phyloP scores from a whole-genome alignment of 1,140 invertebrate genomes.

The Eciton burchellii region DNA sequence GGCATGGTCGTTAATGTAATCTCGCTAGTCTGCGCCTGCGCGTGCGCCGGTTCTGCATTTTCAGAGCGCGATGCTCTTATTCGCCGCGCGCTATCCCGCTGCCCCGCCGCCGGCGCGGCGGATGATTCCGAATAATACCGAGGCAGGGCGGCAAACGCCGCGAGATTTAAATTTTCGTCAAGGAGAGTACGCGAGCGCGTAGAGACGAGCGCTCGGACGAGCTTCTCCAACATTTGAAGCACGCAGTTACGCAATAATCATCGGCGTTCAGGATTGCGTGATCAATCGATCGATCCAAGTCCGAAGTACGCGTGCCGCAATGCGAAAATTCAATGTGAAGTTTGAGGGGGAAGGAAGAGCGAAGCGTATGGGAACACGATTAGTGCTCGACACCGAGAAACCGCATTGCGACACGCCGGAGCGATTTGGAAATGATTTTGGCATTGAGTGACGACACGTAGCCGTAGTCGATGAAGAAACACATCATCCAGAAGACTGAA shows the following conservation, averaged over 20 bases:
- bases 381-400: constrained; percentile 58
- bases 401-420: constrained; percentile 57
- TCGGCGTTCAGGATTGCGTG: not conserved
- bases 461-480: constrained; percentile 64
- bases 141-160: not conserved
- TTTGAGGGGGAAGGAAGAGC: constrained; percentile 52
- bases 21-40: not conserved
- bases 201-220: too few species aligned
- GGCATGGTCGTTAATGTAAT: constrained; percentile 1
- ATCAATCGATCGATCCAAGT: constrained; percentile 24
- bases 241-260: constrained; percentile 6
- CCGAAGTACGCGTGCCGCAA: not conserved
- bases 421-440: constrained; percentile 75
- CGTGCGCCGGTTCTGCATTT: not conserved
- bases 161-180: too few species aligned
- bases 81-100: too few species aligned
- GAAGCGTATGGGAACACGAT: constrained; percentile 20
- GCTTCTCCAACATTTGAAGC: too few species aligned
- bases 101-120: too few species aligned
- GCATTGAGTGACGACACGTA: constrained; percentile 72
- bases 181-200: too few species aligned
- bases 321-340: not conserved
- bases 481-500: constrained; percentile 39
- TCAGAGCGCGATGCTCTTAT: not conserved
- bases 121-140: too few species aligned